phyloP scores from a whole-genome alignment of 1,140 invertebrate species.

The Camponotus pennsylvanicus region DNA sequence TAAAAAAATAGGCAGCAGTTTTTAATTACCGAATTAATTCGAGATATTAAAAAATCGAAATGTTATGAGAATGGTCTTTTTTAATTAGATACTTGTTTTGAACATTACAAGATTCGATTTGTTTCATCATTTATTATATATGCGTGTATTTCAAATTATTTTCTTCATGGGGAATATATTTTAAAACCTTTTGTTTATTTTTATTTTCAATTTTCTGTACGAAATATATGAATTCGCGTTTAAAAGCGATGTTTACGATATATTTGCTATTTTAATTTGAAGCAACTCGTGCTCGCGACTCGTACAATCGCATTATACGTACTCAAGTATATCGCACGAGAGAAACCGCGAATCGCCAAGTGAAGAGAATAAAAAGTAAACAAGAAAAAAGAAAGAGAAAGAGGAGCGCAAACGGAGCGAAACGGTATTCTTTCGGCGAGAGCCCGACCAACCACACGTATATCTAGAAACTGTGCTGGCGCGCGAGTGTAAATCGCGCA shows the following conservation, averaged over 20 bases:
- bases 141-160: neutral
- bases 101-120: neutral
- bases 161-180: neutral
- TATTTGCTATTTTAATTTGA: slow-evolving; percentile 5
- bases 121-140: neutral
- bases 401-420: neutral
- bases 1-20: neutral
- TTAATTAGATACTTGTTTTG: neutral
- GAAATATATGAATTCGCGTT: neutral
- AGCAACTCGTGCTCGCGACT: neutral
- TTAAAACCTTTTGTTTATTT: neutral
- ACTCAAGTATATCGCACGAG: neutral
- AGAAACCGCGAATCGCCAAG: neutral
- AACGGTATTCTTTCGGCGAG: neutral
- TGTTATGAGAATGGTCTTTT: neutral
- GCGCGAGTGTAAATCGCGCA: neutral
- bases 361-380: slow-evolving; percentile 19
- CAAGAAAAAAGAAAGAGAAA: neutral
- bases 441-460: neutral
- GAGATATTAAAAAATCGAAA: neutral
- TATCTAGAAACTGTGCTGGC: slow-evolving; percentile 12
- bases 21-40: neutral
- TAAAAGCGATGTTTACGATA: slow-evolving; percentile 1
- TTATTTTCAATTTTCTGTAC: neutral
- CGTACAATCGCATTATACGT: neutral